Evolutionary conservation across 2,113 vertebrate genomes (phyloP), one percentile per base, ranked within the genome.

Genomic region (Percina caprodes): DNA sequence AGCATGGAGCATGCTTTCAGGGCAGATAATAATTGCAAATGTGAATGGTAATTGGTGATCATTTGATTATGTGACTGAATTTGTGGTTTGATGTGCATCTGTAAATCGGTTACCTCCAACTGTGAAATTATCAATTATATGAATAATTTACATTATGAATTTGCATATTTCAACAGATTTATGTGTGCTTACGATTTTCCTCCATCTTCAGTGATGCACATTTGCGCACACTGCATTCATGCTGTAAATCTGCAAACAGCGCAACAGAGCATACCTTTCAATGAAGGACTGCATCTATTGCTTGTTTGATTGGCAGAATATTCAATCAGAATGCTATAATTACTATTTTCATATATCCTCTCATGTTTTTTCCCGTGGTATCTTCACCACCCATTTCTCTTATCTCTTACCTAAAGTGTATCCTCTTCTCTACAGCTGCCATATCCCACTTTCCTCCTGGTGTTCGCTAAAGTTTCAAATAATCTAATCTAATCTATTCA

Each of bases 391-490:
- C 35, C 11, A 30, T 79, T 81, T 83, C 55, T 89, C 23, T 88
- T 87, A 87, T 49, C 63, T 82, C 39, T 70, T 78, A 87, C 74
- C 76, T 80, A 24, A 68, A 71, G 46, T 84, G 46, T 60, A 83
- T 77, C 69, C 55, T 79, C 21, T 71, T 80, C 75, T 82, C 77
- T 46, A 48, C 71, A 39, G 82, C 85, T 83, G 69, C 80, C 49
- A 46, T 92, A 87, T 89, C 84, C 89, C 77, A 90, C 86, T 91
- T 93, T 90, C 75, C 91, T 87, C 72, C 19, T 49, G 86, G 85
- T 88, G 83, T 83, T 90, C 85, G 90, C 92, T 89, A 92, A 93
- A 92, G 58, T 90, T 91, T 90, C 48, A 88, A 83, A 58, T 80
- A 65, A 86, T 87, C 77, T 80, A 85, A 89, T 77, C 55, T 63